phyloP scores from a whole-genome alignment of 1,140 invertebrate species.

The Drosophila neocordata region DNA sequence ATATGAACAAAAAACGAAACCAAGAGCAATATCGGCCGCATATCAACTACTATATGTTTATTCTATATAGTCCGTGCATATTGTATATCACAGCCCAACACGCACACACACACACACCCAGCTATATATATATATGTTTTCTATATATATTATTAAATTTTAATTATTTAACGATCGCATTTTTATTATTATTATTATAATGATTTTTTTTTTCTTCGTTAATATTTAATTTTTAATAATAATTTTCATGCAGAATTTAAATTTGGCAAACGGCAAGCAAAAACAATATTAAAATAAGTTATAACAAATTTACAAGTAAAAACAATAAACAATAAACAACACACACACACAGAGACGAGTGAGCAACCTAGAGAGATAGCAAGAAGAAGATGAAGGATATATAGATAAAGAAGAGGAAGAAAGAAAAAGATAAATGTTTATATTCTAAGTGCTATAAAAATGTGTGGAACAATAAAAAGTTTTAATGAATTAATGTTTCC shows the following conservation, averaged over 20 bases:
- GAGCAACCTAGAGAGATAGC: background rate
- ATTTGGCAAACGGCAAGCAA: conserved; percentile 6
- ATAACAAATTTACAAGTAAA: background rate
- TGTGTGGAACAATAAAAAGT: conserved; percentile 61
- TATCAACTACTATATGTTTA: conserved; percentile 65
- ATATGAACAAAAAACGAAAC: conserved; percentile 23
- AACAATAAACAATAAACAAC: background rate
- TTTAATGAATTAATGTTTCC: conserved; percentile 47
- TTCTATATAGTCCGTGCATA: conserved; percentile 56
- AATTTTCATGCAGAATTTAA: background rate
- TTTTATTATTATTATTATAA: conserved; percentile 31
- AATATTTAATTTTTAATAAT: background rate
- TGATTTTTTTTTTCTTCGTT: conserved; percentile 10
- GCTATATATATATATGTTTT: conserved; percentile 22
- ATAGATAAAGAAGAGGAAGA: conserved; percentile 3
- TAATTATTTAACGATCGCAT: conserved; percentile 33
- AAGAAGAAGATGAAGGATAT: background rate
- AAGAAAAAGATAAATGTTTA: conserved; percentile 47
- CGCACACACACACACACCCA: conserved; percentile 29
- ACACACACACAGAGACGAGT: background rate
- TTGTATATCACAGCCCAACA: conserved; percentile 35
- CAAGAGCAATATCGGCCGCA: conserved; percentile 61
- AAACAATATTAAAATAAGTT: background rate
- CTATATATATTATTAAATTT: conserved; percentile 36
- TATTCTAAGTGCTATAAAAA: conserved; percentile 52